Evolutionary conservation across 2,113 vertebrate genomes (phyloP).

Genomic region (Ifrita kowaldi): DNA sequence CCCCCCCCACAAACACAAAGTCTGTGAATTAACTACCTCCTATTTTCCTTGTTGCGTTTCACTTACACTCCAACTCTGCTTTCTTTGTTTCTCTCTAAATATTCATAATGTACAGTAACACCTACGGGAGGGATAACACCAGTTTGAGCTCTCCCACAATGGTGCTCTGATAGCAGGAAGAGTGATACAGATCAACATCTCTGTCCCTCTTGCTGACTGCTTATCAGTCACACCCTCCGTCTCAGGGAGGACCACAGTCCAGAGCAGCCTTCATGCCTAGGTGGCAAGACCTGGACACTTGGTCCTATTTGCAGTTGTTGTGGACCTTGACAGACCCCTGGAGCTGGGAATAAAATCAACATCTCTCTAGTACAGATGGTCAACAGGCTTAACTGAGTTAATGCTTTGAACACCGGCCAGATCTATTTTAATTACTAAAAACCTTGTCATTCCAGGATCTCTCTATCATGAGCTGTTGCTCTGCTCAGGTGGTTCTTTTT

Average conservation of each 20-base stretch:
- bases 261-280: background rate
- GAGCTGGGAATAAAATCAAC: constrained; percentile 34
- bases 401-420: constrained; percentile 43
- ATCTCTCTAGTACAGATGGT: constrained; percentile 50
- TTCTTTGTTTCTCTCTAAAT: constrained; percentile 16
- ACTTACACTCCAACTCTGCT: background rate
- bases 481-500: constrained; percentile 43
- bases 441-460: background rate
- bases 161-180: background rate
- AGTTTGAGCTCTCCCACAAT: background rate
- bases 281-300: background rate
- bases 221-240: background rate
- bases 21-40: background rate
- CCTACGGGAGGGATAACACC: background rate
- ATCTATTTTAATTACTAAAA: constrained; percentile 67
- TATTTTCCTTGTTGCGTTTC: constrained; percentile 31
- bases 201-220: background rate
- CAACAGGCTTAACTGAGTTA: constrained; percentile 48
- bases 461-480: constrained; percentile 20
- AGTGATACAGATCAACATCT: background rate
- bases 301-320: background rate
- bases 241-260: background rate
- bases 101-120: background rate
- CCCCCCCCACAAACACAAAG: background rate
- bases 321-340: background rate